Conservation (phyloP, 2,888 invertebrate species). For the Spicauda simplicius region DNA sequence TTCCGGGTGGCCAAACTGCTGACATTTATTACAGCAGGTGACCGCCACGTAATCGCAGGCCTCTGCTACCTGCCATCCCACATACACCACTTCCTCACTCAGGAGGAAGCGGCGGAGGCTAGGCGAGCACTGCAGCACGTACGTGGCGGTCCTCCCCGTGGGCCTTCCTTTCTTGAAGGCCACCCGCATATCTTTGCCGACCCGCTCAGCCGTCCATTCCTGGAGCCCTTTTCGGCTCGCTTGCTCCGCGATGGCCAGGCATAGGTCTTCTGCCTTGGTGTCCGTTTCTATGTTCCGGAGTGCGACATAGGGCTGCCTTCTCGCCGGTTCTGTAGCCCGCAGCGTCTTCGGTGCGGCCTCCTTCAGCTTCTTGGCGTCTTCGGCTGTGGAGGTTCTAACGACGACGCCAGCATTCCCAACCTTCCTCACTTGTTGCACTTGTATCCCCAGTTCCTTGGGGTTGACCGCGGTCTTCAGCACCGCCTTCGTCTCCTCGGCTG, state of each 20-base stretch:
- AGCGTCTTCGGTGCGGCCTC: neutral
- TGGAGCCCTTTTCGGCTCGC: neutral
- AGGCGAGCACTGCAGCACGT: slow-evolving; percentile 11
- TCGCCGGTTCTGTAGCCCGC: neutral
- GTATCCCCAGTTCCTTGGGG: no score
- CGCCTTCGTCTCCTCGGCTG: slow-evolving; percentile 2
- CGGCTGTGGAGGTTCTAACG: neutral
- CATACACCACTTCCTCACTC: neutral
- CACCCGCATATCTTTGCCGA: neutral
- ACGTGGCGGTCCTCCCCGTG: neutral
- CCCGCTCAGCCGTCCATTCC: neutral
- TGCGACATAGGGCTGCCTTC: neutral
- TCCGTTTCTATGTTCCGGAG: neutral
- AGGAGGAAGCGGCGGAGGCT: neutral
- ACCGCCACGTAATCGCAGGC: neutral
- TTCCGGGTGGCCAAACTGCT: slow-evolving; percentile 42
- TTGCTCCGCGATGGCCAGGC: neutral
- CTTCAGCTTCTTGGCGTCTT: neutral
- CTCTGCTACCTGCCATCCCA: slow-evolving; percentile 10
- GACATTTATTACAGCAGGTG: slow-evolving; percentile 35
- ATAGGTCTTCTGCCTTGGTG: neutral
- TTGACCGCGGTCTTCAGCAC: neutral
- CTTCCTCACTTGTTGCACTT: neutral
- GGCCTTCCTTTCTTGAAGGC: slow-evolving; percentile 14
- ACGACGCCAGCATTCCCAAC: slow-evolving; percentile 14